Evolutionary conservation across 2,113 vertebrate genomes (phyloP), one percentile per base, ranked within the genome.

Genomic region (Bubo blakistoni): DNA sequence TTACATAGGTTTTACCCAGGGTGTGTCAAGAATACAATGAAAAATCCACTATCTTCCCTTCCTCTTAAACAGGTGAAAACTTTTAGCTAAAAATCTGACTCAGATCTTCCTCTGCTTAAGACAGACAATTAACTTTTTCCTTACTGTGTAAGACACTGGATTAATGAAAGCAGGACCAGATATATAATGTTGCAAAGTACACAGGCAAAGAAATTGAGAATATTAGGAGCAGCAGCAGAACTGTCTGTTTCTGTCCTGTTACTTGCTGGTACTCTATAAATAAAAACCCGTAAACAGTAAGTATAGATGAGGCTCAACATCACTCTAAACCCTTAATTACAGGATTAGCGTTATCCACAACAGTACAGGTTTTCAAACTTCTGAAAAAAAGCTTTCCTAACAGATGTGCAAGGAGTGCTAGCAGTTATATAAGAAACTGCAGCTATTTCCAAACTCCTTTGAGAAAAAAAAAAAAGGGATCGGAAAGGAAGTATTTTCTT

Each of bases 401-500:
- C 54, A 52, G 26, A 80, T 24, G 9, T 34, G 29, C 52, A 67
- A 4, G 10, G 21, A 47, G 24, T 42, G 10, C n/a, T 74, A 46
- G 34, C 44, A 81, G 81, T 67, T 91, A 52, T 2, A 36, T 7
- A 76, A 77, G 54, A 80, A 93, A 49, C 38, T 63, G 42, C 59
- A 86, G 46, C 29, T 83, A 85, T 70, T 95, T 90, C 40, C 29
- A 62, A 92, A 51, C 72, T 70, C 32, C 13, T 86, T 22, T n/a
- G 21, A 9, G 55, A 51, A 83, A 61, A 63, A 83, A 63, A 83
- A 79, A 44, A 59, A 59, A 11, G 32, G 36, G 40, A 73, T 2
- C 47, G 55, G 32, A 95, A 95, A 94, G 51, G 67, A 88, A 90
- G 77, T 63, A 51, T 88, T 96, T 90, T 86, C 72, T 79, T 83